Evolutionary conservation across 2,113 vertebrate genomes (phyloP), one percentile per base, ranked within the genome.

Genomic region (Andinoacara biseriatus): DNA sequence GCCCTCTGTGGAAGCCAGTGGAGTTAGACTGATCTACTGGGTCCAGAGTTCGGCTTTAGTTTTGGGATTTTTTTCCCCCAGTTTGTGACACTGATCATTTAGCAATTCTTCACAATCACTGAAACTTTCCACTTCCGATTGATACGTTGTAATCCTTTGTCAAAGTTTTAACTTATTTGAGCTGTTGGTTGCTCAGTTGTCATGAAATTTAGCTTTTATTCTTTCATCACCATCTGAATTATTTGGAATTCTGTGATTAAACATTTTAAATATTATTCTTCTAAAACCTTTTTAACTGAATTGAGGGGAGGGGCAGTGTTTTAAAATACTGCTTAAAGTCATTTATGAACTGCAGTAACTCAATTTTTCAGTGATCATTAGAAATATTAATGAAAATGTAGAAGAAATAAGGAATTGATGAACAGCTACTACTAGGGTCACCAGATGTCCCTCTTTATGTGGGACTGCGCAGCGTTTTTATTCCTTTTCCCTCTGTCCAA

Each of bases 1-100:
- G 58, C 62, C 74, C 76, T 35, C 40, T 2, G 56, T 67, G 83
- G 72, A 35, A 59, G 58, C 46, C 77, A n/a, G 40, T 60, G 26
- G 46, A 61, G 69, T 90, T 9, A 10, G n/a, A 60, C 38, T 2
- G 31, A 58, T 5, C 9, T 5, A 15, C 56, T 24, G 46, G 46
- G 43, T 5, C 29, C 22, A 57, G 31, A 61, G 13, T 58, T 22
- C 5, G 26, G 20, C 22, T 75, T 79, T 7, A 49, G 24, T 49
- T 72, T n/a, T n/a, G n/a, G n/a, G n/a, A n/a, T n/a, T n/a, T n/a
- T n/a, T n/a, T n/a, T n/a, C n/a, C n/a, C n/a, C 33, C 38, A 72
- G 3, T 54, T n/a, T 11, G 56, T 58, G 24, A 35, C 26, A 26
- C 15, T 26, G 74, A 57, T 38, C 49, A 69, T 69, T 49, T 15